Conservation (phyloP, 2,888 invertebrate species). For the Pandemis corylana region DNA sequence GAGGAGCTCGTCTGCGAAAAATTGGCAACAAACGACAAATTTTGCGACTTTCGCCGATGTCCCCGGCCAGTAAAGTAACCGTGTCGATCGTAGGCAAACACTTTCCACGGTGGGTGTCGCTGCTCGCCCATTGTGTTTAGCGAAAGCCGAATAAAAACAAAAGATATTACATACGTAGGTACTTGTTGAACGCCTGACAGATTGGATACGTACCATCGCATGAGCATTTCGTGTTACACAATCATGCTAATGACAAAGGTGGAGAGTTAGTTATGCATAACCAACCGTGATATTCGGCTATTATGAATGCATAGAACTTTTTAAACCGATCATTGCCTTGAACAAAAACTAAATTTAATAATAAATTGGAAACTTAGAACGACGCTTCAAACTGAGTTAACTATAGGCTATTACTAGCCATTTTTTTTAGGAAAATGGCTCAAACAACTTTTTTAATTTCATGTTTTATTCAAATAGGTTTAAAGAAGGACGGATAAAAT, state of each 20-base stretch:
- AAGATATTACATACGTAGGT: constrained; percentile 59
- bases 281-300: constrained; percentile 22
- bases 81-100: constrained; percentile 54
- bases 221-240: constrained; percentile 38
- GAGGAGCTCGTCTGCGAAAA: constrained; percentile 57
- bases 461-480: too few relatives aligned
- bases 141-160: constrained; percentile 76
- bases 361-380: not conserved
- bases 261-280: constrained; percentile 36
- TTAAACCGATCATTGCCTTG: not conserved
- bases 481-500: too few relatives aligned
- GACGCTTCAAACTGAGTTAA: not conserved
- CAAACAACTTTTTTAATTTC: not conserved
- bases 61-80: constrained; percentile 60
- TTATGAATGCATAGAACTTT: constrained; percentile 26
- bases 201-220: constrained; percentile 42
- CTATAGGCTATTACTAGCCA: not conserved
- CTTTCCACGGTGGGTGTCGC: constrained; percentile 76
- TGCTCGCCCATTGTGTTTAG: constrained; percentile 69
- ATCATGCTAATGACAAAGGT: constrained; percentile 42
- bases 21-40: constrained; percentile 62
- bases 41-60: constrained; percentile 69
- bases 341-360: not conserved
- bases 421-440: not conserved
- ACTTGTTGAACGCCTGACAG: constrained; percentile 44